Base-by-base conservation (phyloP, 2,888 invertebrate genomes). In the Stenchaetothrips biformis region DNA sequence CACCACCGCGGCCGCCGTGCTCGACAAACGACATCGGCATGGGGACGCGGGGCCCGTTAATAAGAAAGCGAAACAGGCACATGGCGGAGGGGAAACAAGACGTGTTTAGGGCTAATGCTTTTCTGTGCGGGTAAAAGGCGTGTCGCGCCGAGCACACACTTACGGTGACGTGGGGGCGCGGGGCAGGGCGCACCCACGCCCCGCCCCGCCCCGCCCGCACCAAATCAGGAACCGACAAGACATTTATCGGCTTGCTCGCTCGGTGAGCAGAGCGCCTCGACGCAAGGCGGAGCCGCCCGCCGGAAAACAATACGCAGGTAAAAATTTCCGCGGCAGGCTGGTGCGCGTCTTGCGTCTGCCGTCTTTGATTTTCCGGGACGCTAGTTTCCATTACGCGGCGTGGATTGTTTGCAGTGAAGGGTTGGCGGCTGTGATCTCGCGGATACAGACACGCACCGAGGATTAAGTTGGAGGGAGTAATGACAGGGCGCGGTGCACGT, bases 71-170 rank as follows among this genome's bases (percentile, higher is more conserved):
- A 9, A 11, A 7, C 2, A 8, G 67, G 25, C 25, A 11, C 8
- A 25, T 11, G 67, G 67, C 0, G 21, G 67, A 21, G 25, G 25
- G 21, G n/a, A 25, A 21, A 25, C 67, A 25, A 11, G 67, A 11
- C 67, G 67, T 11, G 53, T 13, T 18, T 53, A 53, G 18, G 13
- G 53, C 53, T 7, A 59, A 59, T 59, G 59, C 59, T 18, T 59
- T 59, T 59, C 59, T 59, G 59, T 59, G 67, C 9, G 67, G 67
- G 25, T 74, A 74, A 74, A 25, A 74, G 67, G 67, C 67, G 67
- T 74, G 67, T 9, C 67, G 9, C 16, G 53, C 16, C 8, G 53
- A 18, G 37, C 37, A 37, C 37, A 37, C 37, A 37, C 37, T 37
- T 37, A 37, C 37, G 37, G 37, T 37, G 37, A 37, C 37, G 37